phyloP scores from a whole-genome alignment of 2,113 vertebrate species.

The Tenebrosternarchus preto region DNA sequence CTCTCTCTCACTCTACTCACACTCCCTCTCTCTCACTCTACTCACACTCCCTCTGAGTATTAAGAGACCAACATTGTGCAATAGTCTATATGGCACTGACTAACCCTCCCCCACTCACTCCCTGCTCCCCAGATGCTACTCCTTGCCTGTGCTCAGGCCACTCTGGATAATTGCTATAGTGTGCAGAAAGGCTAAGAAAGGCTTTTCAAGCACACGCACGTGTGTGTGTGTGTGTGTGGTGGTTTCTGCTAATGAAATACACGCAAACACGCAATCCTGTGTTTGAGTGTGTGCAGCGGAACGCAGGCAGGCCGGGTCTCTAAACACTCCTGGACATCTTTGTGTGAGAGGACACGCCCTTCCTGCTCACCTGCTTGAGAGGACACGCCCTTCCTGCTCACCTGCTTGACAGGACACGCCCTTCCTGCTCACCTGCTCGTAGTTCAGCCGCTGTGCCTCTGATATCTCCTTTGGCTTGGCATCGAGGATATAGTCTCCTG shows the following conservation, averaged over 20 bases:
- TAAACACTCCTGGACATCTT: neutral
- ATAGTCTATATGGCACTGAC: too few relatives aligned
- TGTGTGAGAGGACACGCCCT: too few relatives aligned
- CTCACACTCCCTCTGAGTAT: neutral
- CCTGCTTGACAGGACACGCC: neutral
- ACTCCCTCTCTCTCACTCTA: neutral
- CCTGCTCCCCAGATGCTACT: too few relatives aligned
- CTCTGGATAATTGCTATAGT: neutral
- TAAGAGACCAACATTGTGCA: too few relatives aligned
- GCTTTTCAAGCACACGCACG: too few relatives aligned
- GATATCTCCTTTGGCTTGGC: slow-evolving; percentile 98
- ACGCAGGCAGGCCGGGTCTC: too few relatives aligned
- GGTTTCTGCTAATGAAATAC: neutral
- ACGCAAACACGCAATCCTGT: too few relatives aligned
- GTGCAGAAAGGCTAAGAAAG: neutral
- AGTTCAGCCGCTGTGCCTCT: slow-evolving; percentile 96
- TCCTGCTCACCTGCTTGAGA: neutral
- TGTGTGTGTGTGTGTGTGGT: neutral
- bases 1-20: neutral
- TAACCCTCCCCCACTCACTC: too few relatives aligned
- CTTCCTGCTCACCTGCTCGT: slow-evolving; percentile 87
- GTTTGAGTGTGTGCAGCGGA: too few relatives aligned
- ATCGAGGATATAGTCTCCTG: slow-evolving; percentile 98
- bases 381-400: too few relatives aligned
- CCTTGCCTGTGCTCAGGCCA: neutral